Conservation (phyloP, 2,888 invertebrate species). For the Biston betularia region DNA sequence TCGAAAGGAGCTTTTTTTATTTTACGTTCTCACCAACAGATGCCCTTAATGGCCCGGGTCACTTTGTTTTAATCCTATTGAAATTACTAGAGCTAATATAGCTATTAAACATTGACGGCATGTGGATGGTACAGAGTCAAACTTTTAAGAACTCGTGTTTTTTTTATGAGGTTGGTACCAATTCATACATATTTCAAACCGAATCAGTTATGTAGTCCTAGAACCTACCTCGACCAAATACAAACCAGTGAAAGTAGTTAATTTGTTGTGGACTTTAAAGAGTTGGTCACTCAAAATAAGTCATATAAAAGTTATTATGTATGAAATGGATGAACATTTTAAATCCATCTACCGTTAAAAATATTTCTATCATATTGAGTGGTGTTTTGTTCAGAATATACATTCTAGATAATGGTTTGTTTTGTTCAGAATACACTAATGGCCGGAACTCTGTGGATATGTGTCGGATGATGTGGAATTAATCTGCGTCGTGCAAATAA, state of each 20-base stretch:
- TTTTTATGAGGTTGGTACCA: background rate
- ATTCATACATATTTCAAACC: background rate
- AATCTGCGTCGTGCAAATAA: conserved; percentile 80
- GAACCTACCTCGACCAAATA: background rate
- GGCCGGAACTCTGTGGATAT: conserved; percentile 63
- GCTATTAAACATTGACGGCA: conserved; percentile 16
- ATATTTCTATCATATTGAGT: too few relatives aligned
- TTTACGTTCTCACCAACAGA: conserved; percentile 61
- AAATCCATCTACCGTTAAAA: too few relatives aligned
- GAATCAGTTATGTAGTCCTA: background rate
- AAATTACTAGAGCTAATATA: conserved; percentile 38
- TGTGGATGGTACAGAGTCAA: background rate
- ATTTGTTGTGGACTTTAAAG: too few relatives aligned
- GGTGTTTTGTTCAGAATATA: too few relatives aligned
- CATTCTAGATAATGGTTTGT: conserved; percentile 37
- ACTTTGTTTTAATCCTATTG: conserved; percentile 54
- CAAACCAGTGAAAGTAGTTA: too few relatives aligned
- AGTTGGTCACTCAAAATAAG: too few relatives aligned
- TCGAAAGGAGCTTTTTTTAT: conserved; percentile 56
- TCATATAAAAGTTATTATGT: too few relatives aligned
- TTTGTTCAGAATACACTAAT: conserved; percentile 64
- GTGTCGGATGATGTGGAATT: conserved; percentile 76
- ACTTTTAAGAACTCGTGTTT: background rate
- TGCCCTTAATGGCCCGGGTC: conserved; percentile 60
- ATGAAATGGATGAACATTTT: too few relatives aligned